Percentiles rank a stretch among this genome's conserved stretches.
Evolutionary conservation across 2,797 vertebrate species (phyloP).

Genomic region (Sciaenops ocellatus): DNA sequence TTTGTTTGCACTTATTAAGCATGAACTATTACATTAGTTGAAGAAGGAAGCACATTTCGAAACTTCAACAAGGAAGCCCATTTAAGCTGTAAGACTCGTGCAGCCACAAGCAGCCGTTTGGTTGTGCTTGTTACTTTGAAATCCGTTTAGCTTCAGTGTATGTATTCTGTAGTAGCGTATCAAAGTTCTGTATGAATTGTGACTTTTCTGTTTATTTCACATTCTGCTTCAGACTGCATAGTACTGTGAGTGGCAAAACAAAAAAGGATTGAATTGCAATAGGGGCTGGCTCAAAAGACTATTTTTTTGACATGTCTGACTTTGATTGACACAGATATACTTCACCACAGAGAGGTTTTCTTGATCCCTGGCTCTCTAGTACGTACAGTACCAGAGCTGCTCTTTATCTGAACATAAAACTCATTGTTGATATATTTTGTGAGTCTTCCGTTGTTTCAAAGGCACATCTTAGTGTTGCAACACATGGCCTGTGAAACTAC

Average conservation of each 20-base stretch:
- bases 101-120: not conserved
- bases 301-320: conserved; percentile 1
- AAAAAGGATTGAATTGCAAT: not conserved
- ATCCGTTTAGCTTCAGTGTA: not conserved
- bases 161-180: not conserved
- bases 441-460: not conserved
- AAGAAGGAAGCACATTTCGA: not conserved
- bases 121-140: not conserved
- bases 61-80: not conserved
- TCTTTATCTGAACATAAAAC: not conserved
- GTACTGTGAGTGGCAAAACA: not conserved
- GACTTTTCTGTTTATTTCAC: not conserved
- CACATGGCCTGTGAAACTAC: not conserved
- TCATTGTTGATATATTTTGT: not conserved
- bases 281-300: not conserved
- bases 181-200: not conserved
- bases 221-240: not conserved
- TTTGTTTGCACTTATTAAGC: not conserved
- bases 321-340: conserved; percentile 18
- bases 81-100: not conserved
- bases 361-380: not conserved
- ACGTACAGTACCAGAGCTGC: no score
- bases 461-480: not conserved
- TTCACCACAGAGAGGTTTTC: not conserved
- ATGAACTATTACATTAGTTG: not conserved